Conservation (phyloP, 2,888 invertebrate genomes). For the Phorcus lineatus region DNA sequence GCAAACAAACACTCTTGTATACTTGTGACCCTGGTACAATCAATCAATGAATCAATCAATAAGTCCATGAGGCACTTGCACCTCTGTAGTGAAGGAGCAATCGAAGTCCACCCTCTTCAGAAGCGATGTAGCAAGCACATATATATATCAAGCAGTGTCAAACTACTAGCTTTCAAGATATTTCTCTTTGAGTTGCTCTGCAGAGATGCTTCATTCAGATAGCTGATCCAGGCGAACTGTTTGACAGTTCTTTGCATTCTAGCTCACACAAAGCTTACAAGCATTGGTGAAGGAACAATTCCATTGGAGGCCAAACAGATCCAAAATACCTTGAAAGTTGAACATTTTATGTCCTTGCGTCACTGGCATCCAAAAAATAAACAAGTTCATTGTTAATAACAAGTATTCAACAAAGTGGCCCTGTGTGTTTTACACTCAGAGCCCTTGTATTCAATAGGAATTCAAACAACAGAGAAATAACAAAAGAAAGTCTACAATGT, state of each 20-base stretch:
- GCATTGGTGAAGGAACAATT: slow-evolving; percentile 26
- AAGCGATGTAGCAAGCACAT: slow-evolving; percentile 11
- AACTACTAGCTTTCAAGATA: slow-evolving; percentile 15
- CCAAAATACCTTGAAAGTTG: slow-evolving; percentile 46
- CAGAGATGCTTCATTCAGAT: slow-evolving; percentile 13
- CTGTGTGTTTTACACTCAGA: slow-evolving; percentile 28
- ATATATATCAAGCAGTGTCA: slow-evolving; percentile 16
- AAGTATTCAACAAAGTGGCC: slow-evolving; percentile 29
- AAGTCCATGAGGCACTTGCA: neutral
- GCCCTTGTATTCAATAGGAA: slow-evolving; percentile 27
- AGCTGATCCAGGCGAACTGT: slow-evolving; percentile 40
- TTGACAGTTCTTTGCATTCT: slow-evolving; percentile 41
- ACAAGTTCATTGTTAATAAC: slow-evolving; percentile 34
- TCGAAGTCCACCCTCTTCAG: slow-evolving; percentile 8
- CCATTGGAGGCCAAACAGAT: slow-evolving; percentile 8
- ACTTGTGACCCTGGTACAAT: slow-evolving; percentile 19
- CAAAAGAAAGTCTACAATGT: slow-evolving; percentile 27
- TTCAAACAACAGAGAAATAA: slow-evolving; percentile 32
- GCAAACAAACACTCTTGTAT: slow-evolving; percentile 16
- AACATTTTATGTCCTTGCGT: slow-evolving; percentile 54
- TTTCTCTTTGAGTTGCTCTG: slow-evolving; percentile 18
- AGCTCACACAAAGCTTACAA: slow-evolving; percentile 29
- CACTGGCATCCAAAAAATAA: slow-evolving; percentile 34
- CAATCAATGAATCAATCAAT: neutral
- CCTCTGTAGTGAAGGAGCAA: neutral